phyloP scores from a whole-genome alignment of 2,888 invertebrate genomes.

The Andrena flavipes region DNA sequence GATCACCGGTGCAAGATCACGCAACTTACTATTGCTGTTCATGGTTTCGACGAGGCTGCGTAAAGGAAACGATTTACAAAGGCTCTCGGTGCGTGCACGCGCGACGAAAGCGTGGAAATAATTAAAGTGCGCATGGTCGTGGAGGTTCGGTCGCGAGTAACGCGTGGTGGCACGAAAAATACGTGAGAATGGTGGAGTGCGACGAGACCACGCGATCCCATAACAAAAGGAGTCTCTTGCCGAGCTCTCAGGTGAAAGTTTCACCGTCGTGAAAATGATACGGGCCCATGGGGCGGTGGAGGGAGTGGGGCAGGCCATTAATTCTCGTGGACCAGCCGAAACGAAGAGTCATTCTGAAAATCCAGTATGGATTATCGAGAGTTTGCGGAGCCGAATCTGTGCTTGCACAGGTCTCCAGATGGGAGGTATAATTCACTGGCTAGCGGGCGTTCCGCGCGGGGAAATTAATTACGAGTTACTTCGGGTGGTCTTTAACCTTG shows the following conservation, averaged over 20 bases:
- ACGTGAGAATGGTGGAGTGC: constrained; percentile 50
- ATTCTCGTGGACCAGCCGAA: constrained; percentile 61
- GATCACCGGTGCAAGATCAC: too few species aligned
- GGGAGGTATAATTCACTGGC: background rate
- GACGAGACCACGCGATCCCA: constrained; percentile 55
- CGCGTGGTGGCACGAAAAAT: constrained; percentile 25
- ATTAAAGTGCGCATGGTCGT: constrained; percentile 14
- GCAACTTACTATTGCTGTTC: too few species aligned
- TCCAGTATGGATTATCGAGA: background rate
- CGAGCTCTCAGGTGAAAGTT: constrained; percentile 74
- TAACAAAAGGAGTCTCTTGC: constrained; percentile 64
- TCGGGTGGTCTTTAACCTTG: constrained; percentile 7
- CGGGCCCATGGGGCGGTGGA: constrained; percentile 28
- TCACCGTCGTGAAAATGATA: constrained; percentile 70
- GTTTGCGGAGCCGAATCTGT: constrained; percentile 9
- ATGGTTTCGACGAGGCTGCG: background rate
- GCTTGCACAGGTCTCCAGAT: constrained; percentile 19
- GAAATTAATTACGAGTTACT: constrained; percentile 46
- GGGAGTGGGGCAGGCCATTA: constrained; percentile 64
- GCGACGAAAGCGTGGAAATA: background rate
- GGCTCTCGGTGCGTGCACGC: background rate
- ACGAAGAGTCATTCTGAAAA: constrained; percentile 27
- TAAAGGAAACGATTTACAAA: background rate
- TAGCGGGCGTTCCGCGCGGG: constrained; percentile 5
- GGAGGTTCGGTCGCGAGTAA: background rate